Base-by-base conservation (phyloP, 2,113 vertebrate species). In the Tragulus kanchil region DNA sequence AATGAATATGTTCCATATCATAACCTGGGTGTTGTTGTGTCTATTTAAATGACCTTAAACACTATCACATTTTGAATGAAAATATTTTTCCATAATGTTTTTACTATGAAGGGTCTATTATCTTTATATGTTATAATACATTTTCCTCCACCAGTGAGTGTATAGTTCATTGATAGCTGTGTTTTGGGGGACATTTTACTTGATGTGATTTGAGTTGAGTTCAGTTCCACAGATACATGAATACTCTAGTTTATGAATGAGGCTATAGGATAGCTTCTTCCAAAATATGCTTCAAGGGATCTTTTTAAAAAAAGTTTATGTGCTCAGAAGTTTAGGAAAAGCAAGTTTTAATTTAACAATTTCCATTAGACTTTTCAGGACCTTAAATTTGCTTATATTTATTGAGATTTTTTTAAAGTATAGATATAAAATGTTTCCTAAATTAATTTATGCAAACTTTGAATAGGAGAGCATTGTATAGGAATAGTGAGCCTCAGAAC, bases 141-240 rank as follows among this genome's bases (percentile, higher is more conserved):
- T 79, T 95, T 94, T 83, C 71, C 59, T 93, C 25, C 31, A 19
- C 25, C 52, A 54, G 75, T 11, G 87, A 36, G 71, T 87, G 2
- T 65, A 12, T 90, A 79, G 62, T 95, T 95, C 81, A 58, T 95
- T 81, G 86, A 42, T 91, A 79, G 36, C 54, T 93, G 19, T 84
- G 17, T 19, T 73, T 84, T 84, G 93, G 62, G 88, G 82, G 19
- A 56, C 61, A 96, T n/a, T 95, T 94, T 85, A 90, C 84, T 84
- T 96, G 87, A 87, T 93, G 17, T 89, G 31, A 93, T 93, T 28
- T 67, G 58, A 97, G 62, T 92, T 95, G 59, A 95, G 94, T 89
- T 96, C 84, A 82, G 4, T 75, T 95, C 61, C 31, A 77, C n/a
- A 96, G 50, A 42, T 73, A 56, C 1, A 4, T 89, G 13, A 83